phyloP scores from a whole-genome alignment of 2,113 vertebrate species.

The Neoarius graeffei region DNA sequence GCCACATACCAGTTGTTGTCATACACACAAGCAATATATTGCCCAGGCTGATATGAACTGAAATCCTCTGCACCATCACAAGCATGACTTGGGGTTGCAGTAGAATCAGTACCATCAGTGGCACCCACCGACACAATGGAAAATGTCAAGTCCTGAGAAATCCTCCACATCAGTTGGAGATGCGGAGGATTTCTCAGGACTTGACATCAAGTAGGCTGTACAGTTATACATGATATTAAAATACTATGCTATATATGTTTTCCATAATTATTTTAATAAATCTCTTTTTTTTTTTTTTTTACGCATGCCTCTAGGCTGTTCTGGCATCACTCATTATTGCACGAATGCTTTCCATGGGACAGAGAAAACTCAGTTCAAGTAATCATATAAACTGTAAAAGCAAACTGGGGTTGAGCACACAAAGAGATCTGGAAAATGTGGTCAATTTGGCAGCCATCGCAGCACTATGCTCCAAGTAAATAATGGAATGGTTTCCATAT shows the following conservation, averaged over 20 bases:
- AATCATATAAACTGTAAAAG: constrained; percentile 62
- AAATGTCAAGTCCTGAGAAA: too few relatives aligned
- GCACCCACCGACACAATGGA: too few relatives aligned
- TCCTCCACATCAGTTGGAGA: too few relatives aligned
- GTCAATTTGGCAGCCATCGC: constrained; percentile 68
- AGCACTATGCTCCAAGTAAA: constrained; percentile 63
- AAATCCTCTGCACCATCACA: too few relatives aligned
- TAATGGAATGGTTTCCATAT: constrained; percentile 67
- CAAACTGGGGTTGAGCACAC: constrained; percentile 60
- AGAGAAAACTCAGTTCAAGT: constrained; percentile 41
- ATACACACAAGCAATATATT: too few relatives aligned
- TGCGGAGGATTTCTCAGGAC: too few relatives aligned
- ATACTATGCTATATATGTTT: constrained; percentile 47
- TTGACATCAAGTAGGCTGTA: constrained; percentile 64
- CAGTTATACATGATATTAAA: constrained; percentile 65
- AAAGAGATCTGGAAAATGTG: constrained; percentile 70
- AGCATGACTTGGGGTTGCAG: too few relatives aligned
- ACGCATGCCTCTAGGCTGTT: neutral
- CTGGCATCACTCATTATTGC: constrained; percentile 41
- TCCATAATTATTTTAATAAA: constrained; percentile 73
- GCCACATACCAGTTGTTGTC: too few relatives aligned
- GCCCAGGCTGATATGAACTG: too few relatives aligned
- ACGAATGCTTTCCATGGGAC: constrained; percentile 16
- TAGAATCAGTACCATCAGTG: too few relatives aligned
- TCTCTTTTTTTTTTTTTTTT: constrained; percentile 26